Base-by-base conservation (phyloP, 2,113 vertebrate genomes). In the Corythoichthys intestinalis region DNA sequence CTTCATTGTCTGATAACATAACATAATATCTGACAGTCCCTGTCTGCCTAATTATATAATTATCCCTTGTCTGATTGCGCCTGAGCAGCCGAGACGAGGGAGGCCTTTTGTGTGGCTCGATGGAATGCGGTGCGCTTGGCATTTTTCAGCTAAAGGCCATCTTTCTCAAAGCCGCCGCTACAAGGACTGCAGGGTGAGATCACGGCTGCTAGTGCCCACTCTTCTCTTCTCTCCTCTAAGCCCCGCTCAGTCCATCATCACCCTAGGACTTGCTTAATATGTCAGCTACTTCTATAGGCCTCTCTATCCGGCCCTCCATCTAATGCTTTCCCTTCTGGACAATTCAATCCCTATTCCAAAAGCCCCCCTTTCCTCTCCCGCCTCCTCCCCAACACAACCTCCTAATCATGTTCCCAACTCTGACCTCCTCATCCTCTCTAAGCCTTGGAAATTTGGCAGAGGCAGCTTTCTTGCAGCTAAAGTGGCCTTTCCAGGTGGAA, bases 121-220 rank as follows among this genome's bases (percentile, higher is more conserved):
- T 82, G 90, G 91, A 93, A 93, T 92, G 91, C 48, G 73, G 78
- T 84, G 80, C 53, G 80, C 86, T 90, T 90, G 90, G 91, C 90
- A 91, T 92, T 91, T 92, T 88, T 89, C 81, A 79, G 84, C 83
- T 6, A 91, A 93, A 92, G 92, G 91, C 88, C 92, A 93, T 83
- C 82, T 88, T 88, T 91, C 82, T 87, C 70, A 77, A 86, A 71
- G 84, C 72, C 65, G 1, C 58, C 87, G 87, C 89, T 87, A 87
- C 72, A 74, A 86, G 78, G 82, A 86, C 88, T 6, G 48, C 17
- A 12, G 64, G 64, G 64, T 66, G 64, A 91, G 86, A 89, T 91
- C 87, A 91, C 71, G 58, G 81, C 83, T 90, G 85, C 78, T 78
- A 81, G 74, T 89, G 91, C 91, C 90, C 90, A 91, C 91, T 88